phyloP scores from a whole-genome alignment of 2,113 vertebrate species.

The Chaetops frenatus region DNA sequence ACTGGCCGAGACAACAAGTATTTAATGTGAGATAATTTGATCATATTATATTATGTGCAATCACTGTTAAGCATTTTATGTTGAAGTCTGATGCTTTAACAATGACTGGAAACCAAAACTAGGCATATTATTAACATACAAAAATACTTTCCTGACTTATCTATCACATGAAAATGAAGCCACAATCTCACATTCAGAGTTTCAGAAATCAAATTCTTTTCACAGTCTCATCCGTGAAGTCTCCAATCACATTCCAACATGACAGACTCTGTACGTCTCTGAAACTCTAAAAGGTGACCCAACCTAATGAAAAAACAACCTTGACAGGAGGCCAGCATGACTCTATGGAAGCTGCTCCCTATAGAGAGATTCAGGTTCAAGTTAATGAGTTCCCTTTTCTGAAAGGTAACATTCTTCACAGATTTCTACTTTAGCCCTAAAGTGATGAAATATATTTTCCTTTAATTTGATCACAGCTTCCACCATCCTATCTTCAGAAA shows the following conservation, averaged over 20 bases:
- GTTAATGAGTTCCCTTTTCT: not conserved
- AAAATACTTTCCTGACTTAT: not conserved
- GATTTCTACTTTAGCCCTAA: slow-evolving; percentile 3
- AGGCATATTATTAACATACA: not conserved
- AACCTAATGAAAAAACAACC: not conserved
- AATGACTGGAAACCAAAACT: not conserved
- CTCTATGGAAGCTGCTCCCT: not conserved
- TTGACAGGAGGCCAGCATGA: not conserved
- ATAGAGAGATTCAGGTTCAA: not conserved
- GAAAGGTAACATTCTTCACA: not conserved
- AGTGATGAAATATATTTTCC: not conserved
- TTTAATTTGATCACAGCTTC: not conserved
- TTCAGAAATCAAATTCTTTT: not conserved
- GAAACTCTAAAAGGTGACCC: not conserved
- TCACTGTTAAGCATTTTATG: not conserved
- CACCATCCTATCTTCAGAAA: not conserved
- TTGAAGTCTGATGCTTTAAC: not conserved
- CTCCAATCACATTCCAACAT: not conserved
- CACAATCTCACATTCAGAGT: not conserved
- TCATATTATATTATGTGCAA: not conserved
- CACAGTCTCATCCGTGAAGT: not conserved
- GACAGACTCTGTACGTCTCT: rapidly evolving
- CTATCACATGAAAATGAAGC: not conserved
- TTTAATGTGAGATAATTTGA: not conserved
- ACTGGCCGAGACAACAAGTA: not conserved